Base-by-base conservation (phyloP, 2,113 vertebrate species). In the Bubo blakistoni region DNA sequence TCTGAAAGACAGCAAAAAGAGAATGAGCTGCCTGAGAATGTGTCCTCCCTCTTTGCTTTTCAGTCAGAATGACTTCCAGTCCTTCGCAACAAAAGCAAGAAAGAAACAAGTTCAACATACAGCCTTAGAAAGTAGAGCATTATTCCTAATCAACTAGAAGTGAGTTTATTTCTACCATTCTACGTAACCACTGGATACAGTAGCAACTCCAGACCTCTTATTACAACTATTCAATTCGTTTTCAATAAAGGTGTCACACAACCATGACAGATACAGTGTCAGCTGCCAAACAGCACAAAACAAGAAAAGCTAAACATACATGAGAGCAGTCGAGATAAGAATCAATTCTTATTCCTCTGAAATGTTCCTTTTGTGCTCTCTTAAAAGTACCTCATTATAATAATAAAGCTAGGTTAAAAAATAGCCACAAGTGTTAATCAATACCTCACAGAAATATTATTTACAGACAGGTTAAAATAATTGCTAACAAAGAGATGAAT, bases 401-500 rank as follows among this genome's bases (percentile, higher is more conserved):
- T 76, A 81, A 95, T 30, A 86, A 74, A 94, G 51, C 55, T 20
- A 24, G 38, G 58, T 66, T 71, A 66, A 70, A 80, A 90, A 89
- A 9, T 3, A 81, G 55, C 89, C 72, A 67, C 63, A 54, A 66
- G 49, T 30, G 52, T 76, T 86, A 10, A 93, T 74, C 77, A 24
- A 70, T 81, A 57, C 30, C 69, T 72, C 72, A 14, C 6, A 77
- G 80, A 61, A 88, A 55, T 42, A n/a, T 29, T 54, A 70, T 88
- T 91, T 86, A 74, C 32, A 78, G 79, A 8, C 54, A 66, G 81
- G 34, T 81, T 29, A 32, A 55, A 77, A 13, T 26, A 57, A 78
- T 22, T 72, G 25, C 80, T 81, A 46, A 40, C 16, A 18, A 34
- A 66, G 67, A 66, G 61, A 26, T 49, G 59, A 88, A 70, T 26